Percentiles rank a stretch among this genome's conserved stretches.
Evolutionary conservation across 2,888 invertebrate species (phyloP).

Genomic region (Agapostemon virescens): DNA sequence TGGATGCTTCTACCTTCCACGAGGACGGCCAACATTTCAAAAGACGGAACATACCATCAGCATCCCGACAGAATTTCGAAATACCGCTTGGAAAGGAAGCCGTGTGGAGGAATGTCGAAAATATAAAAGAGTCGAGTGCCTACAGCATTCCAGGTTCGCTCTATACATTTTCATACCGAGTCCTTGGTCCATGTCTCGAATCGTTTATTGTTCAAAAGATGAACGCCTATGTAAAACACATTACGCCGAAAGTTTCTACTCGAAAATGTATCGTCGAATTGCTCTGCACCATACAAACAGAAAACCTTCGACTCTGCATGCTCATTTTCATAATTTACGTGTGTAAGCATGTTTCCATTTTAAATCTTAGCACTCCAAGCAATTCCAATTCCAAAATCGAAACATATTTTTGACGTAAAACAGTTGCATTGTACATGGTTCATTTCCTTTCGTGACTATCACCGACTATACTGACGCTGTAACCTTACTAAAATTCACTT

Average conservation of each 20-base stretch:
- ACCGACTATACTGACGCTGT: not conserved
- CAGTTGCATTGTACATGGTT: no score
- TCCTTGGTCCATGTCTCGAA: not conserved
- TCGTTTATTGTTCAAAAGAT: not conserved
- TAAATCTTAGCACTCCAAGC: no score
- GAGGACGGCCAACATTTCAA: conserved; percentile 17
- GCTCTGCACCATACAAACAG: no score
- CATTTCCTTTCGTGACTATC: no score
- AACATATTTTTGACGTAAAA: no score
- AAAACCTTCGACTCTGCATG: no score
- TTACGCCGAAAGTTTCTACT: not conserved
- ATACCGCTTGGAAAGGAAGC: not conserved
- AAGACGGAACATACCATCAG: conserved; percentile 25
- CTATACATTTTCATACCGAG: not conserved
- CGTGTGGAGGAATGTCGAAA: not conserved
- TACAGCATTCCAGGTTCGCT: not conserved
- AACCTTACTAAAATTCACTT: not conserved
- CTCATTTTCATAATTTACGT: no score
- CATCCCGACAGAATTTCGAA: conserved; percentile 17
- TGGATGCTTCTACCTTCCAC: conserved; percentile 30
- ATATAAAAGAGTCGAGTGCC: not conserved
- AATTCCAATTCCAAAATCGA: no score
- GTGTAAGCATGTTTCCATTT: no score
- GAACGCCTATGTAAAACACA: not conserved
- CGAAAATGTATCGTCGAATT: not conserved